Evolutionary conservation across 2,888 invertebrate genomes (phyloP).

Genomic region (Cryptophagus acutangulus): DNA sequence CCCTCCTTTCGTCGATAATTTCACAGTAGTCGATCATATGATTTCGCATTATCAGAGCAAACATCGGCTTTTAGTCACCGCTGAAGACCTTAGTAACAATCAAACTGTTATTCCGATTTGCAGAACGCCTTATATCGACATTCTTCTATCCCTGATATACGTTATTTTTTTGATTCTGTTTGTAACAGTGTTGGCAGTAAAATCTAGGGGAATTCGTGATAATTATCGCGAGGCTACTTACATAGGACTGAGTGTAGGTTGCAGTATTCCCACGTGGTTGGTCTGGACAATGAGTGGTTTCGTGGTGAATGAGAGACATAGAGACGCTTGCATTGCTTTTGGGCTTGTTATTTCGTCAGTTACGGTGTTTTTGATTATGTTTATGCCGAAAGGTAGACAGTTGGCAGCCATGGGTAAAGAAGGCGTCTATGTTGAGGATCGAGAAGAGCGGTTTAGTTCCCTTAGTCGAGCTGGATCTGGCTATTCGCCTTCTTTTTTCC

Average conservation of each 20-base stretch:
- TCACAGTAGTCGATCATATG: slow-evolving; percentile 42
- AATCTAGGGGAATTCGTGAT: slow-evolving; percentile 83
- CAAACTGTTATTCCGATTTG: slow-evolving; percentile 50
- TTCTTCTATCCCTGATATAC: slow-evolving; percentile 74
- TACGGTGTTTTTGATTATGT: slow-evolving; percentile 87
- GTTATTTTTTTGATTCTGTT: slow-evolving; percentile 80
- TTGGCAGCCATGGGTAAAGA: slow-evolving; percentile 89
- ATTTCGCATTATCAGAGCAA: slow-evolving; percentile 41
- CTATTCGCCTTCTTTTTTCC: slow-evolving; percentile 88
- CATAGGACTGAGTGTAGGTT: slow-evolving; percentile 82
- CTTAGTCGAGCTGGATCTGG: slow-evolving; percentile 73
- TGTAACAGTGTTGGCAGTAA: slow-evolving; percentile 77
- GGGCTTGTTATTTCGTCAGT: slow-evolving; percentile 81
- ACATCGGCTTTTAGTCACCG: slow-evolving; percentile 46
- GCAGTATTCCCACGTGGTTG: slow-evolving; percentile 81
- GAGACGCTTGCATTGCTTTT: slow-evolving; percentile 85
- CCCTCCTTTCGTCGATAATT: slow-evolving; percentile 59
- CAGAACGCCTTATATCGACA: slow-evolving; percentile 64
- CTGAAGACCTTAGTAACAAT: slow-evolving; percentile 32
- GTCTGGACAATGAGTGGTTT: slow-evolving; percentile 81
- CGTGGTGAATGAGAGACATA: slow-evolving; percentile 70
- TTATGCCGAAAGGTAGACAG: slow-evolving; percentile 87
- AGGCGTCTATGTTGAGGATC: slow-evolving; percentile 74
- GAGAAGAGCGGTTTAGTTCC: slow-evolving; percentile 78
- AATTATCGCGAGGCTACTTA: slow-evolving; percentile 91